These are phyloP conservation scores for Gymnocephalus cernua DNA, from an alignment of 2,113 vertebrate species.

Conservation along the genomic window DNA sequence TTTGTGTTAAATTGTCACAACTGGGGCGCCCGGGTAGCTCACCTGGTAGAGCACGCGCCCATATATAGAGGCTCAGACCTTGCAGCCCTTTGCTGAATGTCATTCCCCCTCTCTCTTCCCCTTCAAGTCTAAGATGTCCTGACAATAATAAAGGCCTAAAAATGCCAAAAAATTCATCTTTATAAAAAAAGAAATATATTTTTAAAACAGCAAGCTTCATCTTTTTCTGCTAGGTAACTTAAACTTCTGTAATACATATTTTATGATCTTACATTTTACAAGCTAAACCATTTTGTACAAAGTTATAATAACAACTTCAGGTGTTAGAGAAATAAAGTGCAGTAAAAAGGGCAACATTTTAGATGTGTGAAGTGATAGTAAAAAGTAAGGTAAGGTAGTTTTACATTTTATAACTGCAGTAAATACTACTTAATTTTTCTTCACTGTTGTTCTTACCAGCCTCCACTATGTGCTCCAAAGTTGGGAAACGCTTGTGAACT, in stretches of 20 bases:
- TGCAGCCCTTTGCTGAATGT: too few species aligned
- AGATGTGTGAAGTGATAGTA: background rate
- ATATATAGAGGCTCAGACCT: too few species aligned
- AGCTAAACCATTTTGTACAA: background rate
- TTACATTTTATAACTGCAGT: background rate
- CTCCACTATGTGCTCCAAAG: slow-evolving; percentile 89
- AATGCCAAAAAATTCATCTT: too few species aligned
- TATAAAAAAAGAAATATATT: too few species aligned
- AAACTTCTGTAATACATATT: background rate
- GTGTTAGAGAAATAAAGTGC: background rate
- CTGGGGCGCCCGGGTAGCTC: too few species aligned
- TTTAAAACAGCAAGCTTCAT: background rate
- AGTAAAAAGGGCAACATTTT: background rate
- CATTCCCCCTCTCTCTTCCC: too few species aligned
- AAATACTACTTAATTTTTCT: background rate
- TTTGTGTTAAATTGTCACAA: background rate
- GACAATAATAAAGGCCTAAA: too few species aligned
- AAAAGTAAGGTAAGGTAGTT: background rate
- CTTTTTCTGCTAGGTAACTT: background rate
- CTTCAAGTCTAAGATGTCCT: too few species aligned
- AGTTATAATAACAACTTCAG: background rate
- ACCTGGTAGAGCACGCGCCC: too few species aligned
- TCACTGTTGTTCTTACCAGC: slow-evolving; percentile 79
- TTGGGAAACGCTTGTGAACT: slow-evolving; percentile 89
- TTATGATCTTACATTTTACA: background rate